A percentile compares a stretch with the other conserved stretches of the same genome.
phyloP scores from a whole-genome alignment of 1,140 invertebrate species.

The Musca vetustissima region DNA sequence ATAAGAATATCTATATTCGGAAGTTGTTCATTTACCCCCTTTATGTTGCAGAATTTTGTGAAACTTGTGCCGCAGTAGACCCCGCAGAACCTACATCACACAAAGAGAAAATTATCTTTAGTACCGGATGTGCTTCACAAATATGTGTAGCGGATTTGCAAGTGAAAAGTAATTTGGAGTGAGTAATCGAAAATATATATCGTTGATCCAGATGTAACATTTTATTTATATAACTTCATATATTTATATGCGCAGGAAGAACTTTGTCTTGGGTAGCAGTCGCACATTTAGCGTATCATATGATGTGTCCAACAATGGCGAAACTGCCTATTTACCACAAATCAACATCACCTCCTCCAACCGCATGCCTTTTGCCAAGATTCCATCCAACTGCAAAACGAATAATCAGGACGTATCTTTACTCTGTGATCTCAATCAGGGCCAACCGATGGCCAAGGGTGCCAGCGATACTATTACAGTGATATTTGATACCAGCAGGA shows the following conservation, averaged over 20 bases:
- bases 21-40: background rate
- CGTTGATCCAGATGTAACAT: background rate
- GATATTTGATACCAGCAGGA: conserved; percentile 49
- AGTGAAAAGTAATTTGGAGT: conserved; percentile 23
- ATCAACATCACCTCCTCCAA: conserved; percentile 36
- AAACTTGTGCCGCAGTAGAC: conserved; percentile 26
- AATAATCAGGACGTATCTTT: conserved; percentile 32
- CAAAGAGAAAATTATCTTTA: conserved; percentile 46
- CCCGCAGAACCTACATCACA: conserved; percentile 31
- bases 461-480: conserved; percentile 44
- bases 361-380: conserved; percentile 38
- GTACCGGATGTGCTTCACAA: conserved; percentile 48
- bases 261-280: conserved; percentile 38
- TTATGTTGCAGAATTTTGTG: conserved; percentile 30
- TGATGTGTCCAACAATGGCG: conserved; percentile 39
- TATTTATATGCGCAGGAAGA: background rate
- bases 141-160: conserved; percentile 54
- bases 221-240: background rate
- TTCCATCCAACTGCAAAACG: conserved; percentile 41
- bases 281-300: conserved; percentile 35
- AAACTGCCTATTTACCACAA: conserved; percentile 46
- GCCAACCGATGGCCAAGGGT: conserved; percentile 42
- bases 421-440: conserved; percentile 47
- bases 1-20: background rate
- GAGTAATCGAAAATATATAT: conserved; percentile 6